Percentiles rank a stretch among this genome's conserved stretches.
These are phyloP conservation scores for Gavia stellata DNA, from an alignment of 2,113 vertebrate species.

Conservation along the genomic window DNA sequence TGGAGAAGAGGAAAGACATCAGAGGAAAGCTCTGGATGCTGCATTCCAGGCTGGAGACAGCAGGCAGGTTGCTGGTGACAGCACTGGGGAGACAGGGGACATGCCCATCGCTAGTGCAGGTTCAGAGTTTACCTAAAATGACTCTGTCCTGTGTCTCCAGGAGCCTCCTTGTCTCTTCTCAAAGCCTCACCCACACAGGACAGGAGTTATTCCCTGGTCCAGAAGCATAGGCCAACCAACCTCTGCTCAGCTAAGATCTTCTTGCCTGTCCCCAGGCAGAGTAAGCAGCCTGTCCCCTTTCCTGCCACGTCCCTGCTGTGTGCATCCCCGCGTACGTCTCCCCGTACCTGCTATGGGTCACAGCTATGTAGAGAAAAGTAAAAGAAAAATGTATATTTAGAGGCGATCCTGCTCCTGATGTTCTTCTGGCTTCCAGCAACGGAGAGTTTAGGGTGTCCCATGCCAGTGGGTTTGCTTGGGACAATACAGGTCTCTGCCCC, in stretches of 20 bases:
- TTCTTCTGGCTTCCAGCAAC: background rate
- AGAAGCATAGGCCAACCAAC: accelerated
- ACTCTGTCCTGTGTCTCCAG: background rate
- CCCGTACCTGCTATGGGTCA: accelerated
- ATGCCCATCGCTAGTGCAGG: background rate
- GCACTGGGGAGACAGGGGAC: background rate
- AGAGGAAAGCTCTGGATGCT: background rate
- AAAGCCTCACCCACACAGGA: background rate
- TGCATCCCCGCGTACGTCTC: accelerated
- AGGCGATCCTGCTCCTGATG: background rate
- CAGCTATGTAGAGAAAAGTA: background rate
- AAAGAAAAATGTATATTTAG: background rate
- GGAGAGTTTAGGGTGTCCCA: background rate
- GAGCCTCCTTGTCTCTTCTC: background rate
- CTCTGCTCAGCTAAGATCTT: background rate
- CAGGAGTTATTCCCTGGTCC: too few species aligned
- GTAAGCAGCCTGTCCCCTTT: background rate
- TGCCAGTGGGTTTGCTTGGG: background rate
- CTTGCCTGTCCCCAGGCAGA: background rate
- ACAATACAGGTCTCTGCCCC: background rate
- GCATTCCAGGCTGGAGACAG: background rate
- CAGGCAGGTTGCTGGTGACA: background rate
- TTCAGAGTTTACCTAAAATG: background rate
- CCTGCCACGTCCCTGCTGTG: accelerated
- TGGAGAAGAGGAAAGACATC: background rate